Conservation (phyloP, 2,888 invertebrate genomes). For the Iselma pallidipennis region DNA sequence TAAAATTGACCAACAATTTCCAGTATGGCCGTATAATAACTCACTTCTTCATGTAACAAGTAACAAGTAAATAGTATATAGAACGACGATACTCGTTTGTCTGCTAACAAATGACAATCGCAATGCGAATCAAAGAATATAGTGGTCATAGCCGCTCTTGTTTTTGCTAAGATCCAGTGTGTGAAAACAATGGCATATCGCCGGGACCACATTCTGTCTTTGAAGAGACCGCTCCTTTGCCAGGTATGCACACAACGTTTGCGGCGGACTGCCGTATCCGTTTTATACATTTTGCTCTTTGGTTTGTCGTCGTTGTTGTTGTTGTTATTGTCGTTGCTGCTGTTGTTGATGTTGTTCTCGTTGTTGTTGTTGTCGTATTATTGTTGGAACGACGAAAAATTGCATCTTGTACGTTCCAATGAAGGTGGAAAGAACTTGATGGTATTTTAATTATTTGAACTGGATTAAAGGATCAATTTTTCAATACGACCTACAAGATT, state of each 20-base stretch:
- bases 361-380: constrained; percentile 21
- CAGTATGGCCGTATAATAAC: constrained; percentile 33
- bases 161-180: constrained; percentile 54
- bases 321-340: constrained; percentile 8
- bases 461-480: background rate
- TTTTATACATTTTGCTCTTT: background rate
- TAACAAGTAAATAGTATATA: constrained; percentile 34
- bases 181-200: constrained; percentile 58
- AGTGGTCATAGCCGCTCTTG: constrained; percentile 51
- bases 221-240: constrained; percentile 46
- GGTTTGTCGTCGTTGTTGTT: background rate
- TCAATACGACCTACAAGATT: too few species aligned
- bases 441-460: constrained; percentile 1
- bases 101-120: constrained; percentile 51
- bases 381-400: constrained; percentile 18
- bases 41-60: constrained; percentile 33
- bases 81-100: constrained; percentile 50
- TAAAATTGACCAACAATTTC: background rate
- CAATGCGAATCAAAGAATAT: constrained; percentile 53
- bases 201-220: constrained; percentile 54
- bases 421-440: background rate
- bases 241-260: constrained; percentile 40
- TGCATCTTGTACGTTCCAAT: constrained; percentile 2
- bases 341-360: constrained; percentile 11
- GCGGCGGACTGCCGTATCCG: background rate